A percentile compares a stretch with the other conserved stretches of the same genome.
Conservation (phyloP, 2,888 invertebrate genomes). For the Sarcophaga variegata region DNA sequence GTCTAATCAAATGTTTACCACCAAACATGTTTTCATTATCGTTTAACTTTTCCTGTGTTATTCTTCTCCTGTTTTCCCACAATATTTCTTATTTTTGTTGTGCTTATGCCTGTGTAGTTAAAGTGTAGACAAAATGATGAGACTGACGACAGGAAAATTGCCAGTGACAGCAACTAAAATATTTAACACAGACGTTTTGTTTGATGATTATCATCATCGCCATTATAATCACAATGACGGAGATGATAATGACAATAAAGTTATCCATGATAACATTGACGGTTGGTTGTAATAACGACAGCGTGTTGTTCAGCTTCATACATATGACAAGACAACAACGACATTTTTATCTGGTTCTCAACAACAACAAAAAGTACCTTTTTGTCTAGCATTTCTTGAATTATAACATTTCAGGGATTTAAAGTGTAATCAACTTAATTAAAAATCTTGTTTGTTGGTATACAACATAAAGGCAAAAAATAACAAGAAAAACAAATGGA, state of each 20-base stretch:
- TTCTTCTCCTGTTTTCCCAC: too few relatives aligned
- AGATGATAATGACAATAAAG: conserved; percentile 14
- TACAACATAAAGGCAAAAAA: not conserved
- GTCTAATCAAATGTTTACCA: too few relatives aligned
- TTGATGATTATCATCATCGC: too few relatives aligned
- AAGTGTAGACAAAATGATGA: not conserved
- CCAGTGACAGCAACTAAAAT: conserved; percentile 4
- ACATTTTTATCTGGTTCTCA: not conserved
- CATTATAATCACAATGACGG: not conserved
- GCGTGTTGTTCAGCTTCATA: too few relatives aligned
- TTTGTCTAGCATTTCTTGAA: not conserved
- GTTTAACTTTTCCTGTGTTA: too few relatives aligned
- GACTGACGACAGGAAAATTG: conserved; percentile 26
- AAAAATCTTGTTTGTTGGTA: conserved; percentile 39
- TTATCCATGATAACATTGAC: conserved; percentile 22
- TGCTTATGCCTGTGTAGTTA: too few relatives aligned
- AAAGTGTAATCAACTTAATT: conserved; percentile 62
- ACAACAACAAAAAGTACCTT: not conserved
- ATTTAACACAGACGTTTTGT: too few relatives aligned
- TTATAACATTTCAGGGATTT: conserved; percentile 43
- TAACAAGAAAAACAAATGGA: not conserved
- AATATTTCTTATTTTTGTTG: too few relatives aligned
- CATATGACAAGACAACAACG: not conserved
- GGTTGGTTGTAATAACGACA: not conserved
- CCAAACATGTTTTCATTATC: too few relatives aligned